Base-by-base conservation (phyloP, 2,888 invertebrate genomes). In the Tiliacea aurago region DNA sequence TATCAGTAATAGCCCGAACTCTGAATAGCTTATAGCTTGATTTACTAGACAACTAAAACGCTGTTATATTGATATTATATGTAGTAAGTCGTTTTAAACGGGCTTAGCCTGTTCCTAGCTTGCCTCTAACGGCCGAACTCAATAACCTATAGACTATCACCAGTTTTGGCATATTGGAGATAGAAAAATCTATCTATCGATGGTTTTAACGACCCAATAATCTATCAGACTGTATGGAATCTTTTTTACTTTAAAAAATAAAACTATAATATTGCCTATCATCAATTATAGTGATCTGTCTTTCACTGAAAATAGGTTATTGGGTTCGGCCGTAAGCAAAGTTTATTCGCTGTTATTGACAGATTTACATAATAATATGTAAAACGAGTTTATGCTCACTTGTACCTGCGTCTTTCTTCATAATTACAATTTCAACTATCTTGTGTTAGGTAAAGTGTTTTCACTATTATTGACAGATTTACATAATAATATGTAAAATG, bases 321-420 rank as follows among this genome's bases (percentile, higher is more conserved):
- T n/a, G n/a, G n/a, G n/a, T n/a, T n/a, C n/a, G n/a, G n/a, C n/a
- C n/a, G n/a, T n/a, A n/a, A n/a, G n/a, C n/a, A n/a, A 41, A 65
- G 59, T 59, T 41, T 0, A 37, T 20, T 7, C 13, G 13, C 7
- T 1, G 23, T 23, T 23, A 1, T 20, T 61, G 2, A 41, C 20
- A 13, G 5, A 59, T 66, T 65, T 56, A 65, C 23, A 37, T 65
- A 59, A 41, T 41, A 20, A 20, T 37, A 61, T 59, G 13, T 41
- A 23, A 15, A 66, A 41, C 13, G 1, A 59, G 13, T 58, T 41
- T 9, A 41, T 9, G 4, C 5, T 55, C 9, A 37, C 9, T 56
- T 37, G 11, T 65, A 4, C 13, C 4, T 9, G 13, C 58, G 13
- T 13, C 9, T 37, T 23, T 20, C 9, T 13, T 41, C 65, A 3